Base-by-base conservation (phyloP, 2,113 vertebrate genomes). In the Beaufortia kweichowensis region DNA sequence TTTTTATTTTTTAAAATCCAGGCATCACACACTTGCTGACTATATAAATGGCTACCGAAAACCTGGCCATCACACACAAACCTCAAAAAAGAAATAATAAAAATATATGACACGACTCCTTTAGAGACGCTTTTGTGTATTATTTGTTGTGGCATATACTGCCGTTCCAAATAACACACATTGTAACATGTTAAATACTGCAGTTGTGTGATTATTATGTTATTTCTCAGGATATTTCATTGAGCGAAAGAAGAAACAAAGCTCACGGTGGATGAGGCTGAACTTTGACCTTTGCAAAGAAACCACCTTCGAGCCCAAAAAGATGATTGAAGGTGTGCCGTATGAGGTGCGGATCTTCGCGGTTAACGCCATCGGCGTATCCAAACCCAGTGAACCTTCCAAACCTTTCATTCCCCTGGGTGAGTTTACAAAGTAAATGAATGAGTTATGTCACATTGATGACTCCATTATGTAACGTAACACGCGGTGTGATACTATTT, bases 201-300 rank as follows among this genome's bases (percentile, higher is more conserved):
- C 15, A 4, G 35, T 39, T 39, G 35, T 11, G n/a, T 39, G 35
- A 39, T 10, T 10, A 39, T 53, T 17, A 21, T 53, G 2, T 6
- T 55, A 21, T 60, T 60, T 28, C 55, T 82, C 76, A 99, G 97
- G 97, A 0, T 99, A 99, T 81, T 98, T 94, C 80, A 92, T 99
- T 80, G 97, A 99, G 87, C 94, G 97, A 79, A 99, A 99, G 84
- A 99, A 99, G 92, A 99, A 99, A 57, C 97, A 99, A 87, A 99
- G 97, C 78, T 99, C 96, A 78, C 94, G 97, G 23, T 99, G 97
- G 97, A 99, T 99, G 97, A 93, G 97, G 74, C 66, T 99, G 78
- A 99, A 99, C 88, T 99, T 99, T 85, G 97, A 99, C 83, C 91
- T 98, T 75, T 94, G 93, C 84, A 99, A 99, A 89, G 97, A 99